Base-by-base conservation (phyloP, 2,113 vertebrate genomes). In the Sebastes fasciatus region DNA sequence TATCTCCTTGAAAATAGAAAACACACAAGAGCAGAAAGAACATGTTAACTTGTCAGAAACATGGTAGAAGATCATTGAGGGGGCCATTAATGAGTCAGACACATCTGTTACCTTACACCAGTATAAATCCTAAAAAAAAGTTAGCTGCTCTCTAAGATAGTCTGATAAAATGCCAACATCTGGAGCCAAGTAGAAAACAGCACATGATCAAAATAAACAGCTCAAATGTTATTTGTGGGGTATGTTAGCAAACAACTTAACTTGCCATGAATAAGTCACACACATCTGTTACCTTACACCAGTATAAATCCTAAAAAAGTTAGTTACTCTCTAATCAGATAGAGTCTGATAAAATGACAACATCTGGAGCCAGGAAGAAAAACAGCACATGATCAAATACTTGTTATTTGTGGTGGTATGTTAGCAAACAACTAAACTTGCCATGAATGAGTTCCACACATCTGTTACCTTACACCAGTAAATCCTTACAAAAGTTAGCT, bases 1-100 rank as follows among this genome's bases (percentile, higher is more conserved):
- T 94, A 88, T 99, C 98, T 64, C 98, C 98, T 99, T 63, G 94
- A 95, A 89, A 94, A 95, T 84, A 91, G 93, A 0, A 80, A 54
- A 73, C 54, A 0, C 40, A 82, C 5, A 69, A 54, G 9, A 85
- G 8, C 4, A 74, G 19, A 64, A 46, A 43, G 17, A 26, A 49
- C 4, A 54, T 42, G 7, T 60, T 48, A 8, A 23, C 19, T 40
- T 48, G 17, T 40, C 2, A 40, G 1, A 12, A 61, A 69, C 40
- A 19, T 19, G 11, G 14, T 13, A 66, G 5, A 51, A 21, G 6
- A 60, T 60, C 10, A 26, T 1, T 10, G 13, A 17, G n/a, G n/a
- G 21, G 48, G 5, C 21, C 8, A 49, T 71, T 16, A 64, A 52
- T 43, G n/a, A 57, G 54, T 73, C 55, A 54, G 2, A 80, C 51